Conservation (phyloP, 1,140 invertebrate genomes). For the Branchinecta lynchi region DNA sequence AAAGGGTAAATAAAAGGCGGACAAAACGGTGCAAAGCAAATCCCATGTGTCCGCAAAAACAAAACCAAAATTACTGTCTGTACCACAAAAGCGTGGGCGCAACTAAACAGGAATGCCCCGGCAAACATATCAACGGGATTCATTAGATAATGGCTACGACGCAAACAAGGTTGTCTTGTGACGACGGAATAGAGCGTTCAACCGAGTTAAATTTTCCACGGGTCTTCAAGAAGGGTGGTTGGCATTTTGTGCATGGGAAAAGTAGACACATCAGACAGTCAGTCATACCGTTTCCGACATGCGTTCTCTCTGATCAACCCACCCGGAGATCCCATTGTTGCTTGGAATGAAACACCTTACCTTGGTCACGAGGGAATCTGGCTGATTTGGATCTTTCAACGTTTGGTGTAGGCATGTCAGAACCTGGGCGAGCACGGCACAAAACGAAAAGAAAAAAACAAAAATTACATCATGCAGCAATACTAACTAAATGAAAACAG, state of each 20-base stretch:
- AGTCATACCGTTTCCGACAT: too few relatives aligned
- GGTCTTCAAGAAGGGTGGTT: too few relatives aligned
- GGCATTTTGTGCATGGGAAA: too few relatives aligned
- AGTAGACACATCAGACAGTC: too few relatives aligned
- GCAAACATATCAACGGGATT: too few relatives aligned
- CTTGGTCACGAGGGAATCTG: conserved; percentile 26
- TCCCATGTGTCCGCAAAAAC: neutral
- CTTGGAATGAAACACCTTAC: conserved; percentile 22
- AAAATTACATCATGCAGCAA: conserved; percentile 16
- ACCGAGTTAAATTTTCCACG: too few relatives aligned
- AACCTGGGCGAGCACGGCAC: conserved; percentile 19
- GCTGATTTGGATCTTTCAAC: conserved; percentile 30
- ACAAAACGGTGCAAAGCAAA: neutral
- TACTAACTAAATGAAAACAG: neutral
- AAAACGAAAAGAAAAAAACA: conserved; percentile 14
- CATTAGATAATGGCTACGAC: too few relatives aligned
- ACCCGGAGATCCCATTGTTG: conserved; percentile 2
- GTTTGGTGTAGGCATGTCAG: conserved; percentile 28
- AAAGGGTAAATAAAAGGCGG: neutral
- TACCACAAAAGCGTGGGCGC: too few relatives aligned
- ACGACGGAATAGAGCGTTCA: too few relatives aligned
- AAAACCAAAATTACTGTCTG: conserved; percentile 12
- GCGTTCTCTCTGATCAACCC: neutral
- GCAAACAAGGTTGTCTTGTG: too few relatives aligned
- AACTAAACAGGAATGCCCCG: too few relatives aligned